Evolutionary conservation across 1,140 invertebrate species (phyloP), one percentile per base, ranked within the genome.

Genomic region (Stenopsyche tienmushanensis): DNA sequence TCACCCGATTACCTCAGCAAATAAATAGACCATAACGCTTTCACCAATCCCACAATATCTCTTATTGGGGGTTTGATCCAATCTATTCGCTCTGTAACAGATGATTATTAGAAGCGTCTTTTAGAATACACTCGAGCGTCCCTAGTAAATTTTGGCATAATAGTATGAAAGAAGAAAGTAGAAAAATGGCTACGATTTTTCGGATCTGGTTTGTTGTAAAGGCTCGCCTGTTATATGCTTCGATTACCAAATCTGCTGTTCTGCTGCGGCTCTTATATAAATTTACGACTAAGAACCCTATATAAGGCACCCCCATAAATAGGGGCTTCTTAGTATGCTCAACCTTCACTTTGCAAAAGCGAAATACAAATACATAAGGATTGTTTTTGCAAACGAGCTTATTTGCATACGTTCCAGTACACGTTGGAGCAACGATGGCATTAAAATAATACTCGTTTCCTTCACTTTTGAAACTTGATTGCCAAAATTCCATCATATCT

Each of bases 201-300:
- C 29, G 29, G 29, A 13, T 34, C 29, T 34, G 29, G 29, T 34
- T 34, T 34, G 5, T 34, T 34, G 29, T 34, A 34, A 34, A 34
- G 29, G 29, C 29, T 34, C 29, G 29, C 29, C 29, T 34, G 29
- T 42, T 42, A 57, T 42, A 42, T 42, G 54, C 15, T 42, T 57
- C 54, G 54, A 57, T 57, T 57, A 57, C 29, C 54, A 42, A 57
- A 57, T 57, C 29, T 24, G 50, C 50, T 26, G 50, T 53, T 53
- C 24, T 23, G 23, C 8, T 49, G 29, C 29, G 29, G 29, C 20
- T 53, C 50, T 23, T 23, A 13, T 53, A 53, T 53, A 53, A 53
- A 53, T 53, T 53, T 53, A 26, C 50, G 21, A 53, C 20, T 13
- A 9, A 13, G 50, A 53, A 13, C 23, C 23, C 21, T n/a, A 53